Base-by-base conservation (phyloP, 2,888 invertebrate genomes). In the Rotaria magnacalcarata region DNA sequence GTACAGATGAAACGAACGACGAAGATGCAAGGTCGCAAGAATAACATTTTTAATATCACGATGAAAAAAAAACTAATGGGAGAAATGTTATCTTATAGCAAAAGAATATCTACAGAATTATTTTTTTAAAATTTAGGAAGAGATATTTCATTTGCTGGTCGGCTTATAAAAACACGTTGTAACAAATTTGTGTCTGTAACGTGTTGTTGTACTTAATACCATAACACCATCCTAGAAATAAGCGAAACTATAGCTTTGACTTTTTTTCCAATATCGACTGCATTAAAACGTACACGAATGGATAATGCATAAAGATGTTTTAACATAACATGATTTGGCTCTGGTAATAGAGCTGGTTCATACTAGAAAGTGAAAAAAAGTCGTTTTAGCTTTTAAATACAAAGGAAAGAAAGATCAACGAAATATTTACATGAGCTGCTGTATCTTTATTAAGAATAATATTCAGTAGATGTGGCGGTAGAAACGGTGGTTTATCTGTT, bases 311-410 rank as follows among this genome's bases (percentile, higher is more conserved):
- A 99, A 86, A 99, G 92, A 92, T 99, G 99, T 92, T 99, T 99
- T 90, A 99, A 93, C 99, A 99, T 99, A 52, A 99, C 99, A 91
- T 99, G 99, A 91, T 98, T 98, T 85, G 99, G 99, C 92, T 99
- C 98, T n/a, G 99, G 99, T 89, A 99, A 92, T 89, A 99, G 93
- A 85, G 97, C 97, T 85, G 99, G 99, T 91, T 99, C 99, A 92
- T 97, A 97, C 95, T 97, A 92, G 1, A 75, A 56, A 11, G 14
- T n/a, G n/a, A 47, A 19, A 41, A 74, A 58, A 5, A 54, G 6
- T 21, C 0, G 6, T 5, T 50, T 50, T 4, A 54, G 21, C 21
- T 54, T 54, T 21, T 54, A 19, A 21, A 52, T 52, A 52, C 11
- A 52, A 0, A 52, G n/a, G 14, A 19, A 19, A 16, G n/a, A n/a